phyloP scores from a whole-genome alignment of 2,113 vertebrate genomes.

The Antennarius striatus region DNA sequence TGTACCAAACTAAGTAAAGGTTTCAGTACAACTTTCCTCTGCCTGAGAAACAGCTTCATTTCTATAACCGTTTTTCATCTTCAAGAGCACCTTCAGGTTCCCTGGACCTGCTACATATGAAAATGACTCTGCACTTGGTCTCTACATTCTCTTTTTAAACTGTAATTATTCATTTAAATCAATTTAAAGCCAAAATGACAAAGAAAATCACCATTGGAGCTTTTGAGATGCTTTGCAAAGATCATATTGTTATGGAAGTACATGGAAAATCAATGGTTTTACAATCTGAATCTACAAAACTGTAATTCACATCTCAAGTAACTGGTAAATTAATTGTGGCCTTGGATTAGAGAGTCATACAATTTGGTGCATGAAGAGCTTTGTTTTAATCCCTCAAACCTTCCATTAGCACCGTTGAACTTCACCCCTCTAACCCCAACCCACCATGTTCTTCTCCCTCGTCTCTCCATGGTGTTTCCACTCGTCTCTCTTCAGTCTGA shows the following conservation, averaged over 20 bases:
- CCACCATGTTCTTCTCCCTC: constrained; percentile 37
- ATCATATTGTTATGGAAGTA: background rate
- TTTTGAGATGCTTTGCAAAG: background rate
- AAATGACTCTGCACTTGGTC: constrained; percentile 10
- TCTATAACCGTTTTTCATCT: background rate
- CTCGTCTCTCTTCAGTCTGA: constrained; percentile 66
- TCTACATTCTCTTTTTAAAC: background rate
- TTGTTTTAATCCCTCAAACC: background rate
- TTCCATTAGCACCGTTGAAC: background rate
- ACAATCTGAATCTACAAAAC: background rate
- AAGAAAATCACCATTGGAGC: background rate
- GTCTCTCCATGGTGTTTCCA: constrained; percentile 42
- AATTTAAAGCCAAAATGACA: background rate
- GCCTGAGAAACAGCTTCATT: background rate
- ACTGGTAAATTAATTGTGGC: background rate
- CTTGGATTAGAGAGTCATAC: background rate
- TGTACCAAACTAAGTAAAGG: background rate
- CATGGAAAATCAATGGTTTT: background rate
- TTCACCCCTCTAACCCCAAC: constrained; percentile 41
- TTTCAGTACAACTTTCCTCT: background rate
- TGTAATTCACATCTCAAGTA: background rate
- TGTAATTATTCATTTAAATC: background rate
- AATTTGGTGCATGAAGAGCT: background rate
- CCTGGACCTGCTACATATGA: no score
- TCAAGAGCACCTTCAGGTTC: background rate